These are phyloP conservation scores for Blastomussa wellsi DNA, from an alignment of 92 coral and sea anemone species.

Conservation along the genomic window DNA sequence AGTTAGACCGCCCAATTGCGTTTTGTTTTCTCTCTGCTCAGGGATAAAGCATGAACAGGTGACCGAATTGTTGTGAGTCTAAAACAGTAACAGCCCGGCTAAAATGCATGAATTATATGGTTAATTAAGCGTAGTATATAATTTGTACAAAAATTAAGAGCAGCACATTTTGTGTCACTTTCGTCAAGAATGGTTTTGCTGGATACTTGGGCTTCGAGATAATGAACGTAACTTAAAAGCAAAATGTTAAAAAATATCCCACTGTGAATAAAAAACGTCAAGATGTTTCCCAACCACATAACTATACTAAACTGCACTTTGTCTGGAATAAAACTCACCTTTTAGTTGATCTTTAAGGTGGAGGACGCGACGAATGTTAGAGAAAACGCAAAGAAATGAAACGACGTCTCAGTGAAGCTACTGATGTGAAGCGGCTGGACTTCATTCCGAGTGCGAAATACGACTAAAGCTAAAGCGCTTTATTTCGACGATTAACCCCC, in stretches of 20 bases:
- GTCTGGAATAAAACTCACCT: constrained; percentile 4
- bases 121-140: not conserved
- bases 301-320: not conserved
- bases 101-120: not conserved
- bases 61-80: not conserved
- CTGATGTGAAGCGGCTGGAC: constrained; percentile 8
- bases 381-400: constrained; percentile 3
- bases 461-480: constrained; percentile 30
- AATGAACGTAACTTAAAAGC: not conserved
- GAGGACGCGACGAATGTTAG: not conserved
- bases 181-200: not conserved
- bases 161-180: not conserved
- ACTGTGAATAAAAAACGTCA: not conserved
- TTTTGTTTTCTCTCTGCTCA: not conserved
- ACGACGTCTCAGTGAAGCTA: constrained; percentile 7
- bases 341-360: not conserved
- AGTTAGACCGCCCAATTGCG: too few species aligned
- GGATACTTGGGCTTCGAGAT: constrained; percentile 1
- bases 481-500: constrained; percentile 48
- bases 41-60: not conserved
- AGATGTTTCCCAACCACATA: not conserved
- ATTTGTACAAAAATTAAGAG: constrained; percentile 2
- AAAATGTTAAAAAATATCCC: not conserved
- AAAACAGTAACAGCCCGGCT: not conserved
- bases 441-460: constrained; percentile 38